A percentile compares a stretch with the other conserved stretches of the same genome.
phyloP scores from a whole-genome alignment of 2,113 vertebrate species.

The Rallus limicola region DNA sequence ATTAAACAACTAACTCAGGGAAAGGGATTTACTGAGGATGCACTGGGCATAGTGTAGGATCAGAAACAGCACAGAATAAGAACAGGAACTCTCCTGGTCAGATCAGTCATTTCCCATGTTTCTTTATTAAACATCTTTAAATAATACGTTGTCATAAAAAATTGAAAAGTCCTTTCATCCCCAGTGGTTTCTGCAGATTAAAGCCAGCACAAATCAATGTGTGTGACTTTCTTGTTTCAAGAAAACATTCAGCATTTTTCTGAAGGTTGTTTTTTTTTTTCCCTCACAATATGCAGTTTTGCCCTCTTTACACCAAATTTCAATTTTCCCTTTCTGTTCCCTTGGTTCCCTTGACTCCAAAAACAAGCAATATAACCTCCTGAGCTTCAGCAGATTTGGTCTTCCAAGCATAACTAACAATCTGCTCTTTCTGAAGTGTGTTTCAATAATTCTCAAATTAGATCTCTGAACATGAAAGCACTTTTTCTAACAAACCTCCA shows the following conservation, averaged over 20 bases:
- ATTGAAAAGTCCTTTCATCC: neutral
- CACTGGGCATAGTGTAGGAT: neutral
- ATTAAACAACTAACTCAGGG: neutral
- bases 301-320: neutral
- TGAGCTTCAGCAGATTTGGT: constrained; percentile 17
- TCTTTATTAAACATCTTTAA: neutral
- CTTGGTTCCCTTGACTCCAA: neutral
- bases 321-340: neutral
- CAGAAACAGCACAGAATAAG: neutral
- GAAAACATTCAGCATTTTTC: neutral
- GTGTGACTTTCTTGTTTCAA: neutral
- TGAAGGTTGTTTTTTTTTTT: neutral
- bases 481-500: neutral
- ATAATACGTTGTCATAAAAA: neutral
- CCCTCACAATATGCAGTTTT: neutral
- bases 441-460: constrained; percentile 26
- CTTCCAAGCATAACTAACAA: constrained; percentile 22
- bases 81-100: neutral
- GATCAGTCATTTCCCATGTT: neutral
- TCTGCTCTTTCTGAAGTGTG: constrained; percentile 6
- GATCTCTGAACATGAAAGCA: constrained; percentile 4
- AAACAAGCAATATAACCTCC: neutral
- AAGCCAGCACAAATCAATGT: neutral
- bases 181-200: neutral
- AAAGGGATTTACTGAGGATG: neutral